Base-by-base conservation (phyloP, 1,140 invertebrate genomes). In the Pseudomyrmex cubaensis region DNA sequence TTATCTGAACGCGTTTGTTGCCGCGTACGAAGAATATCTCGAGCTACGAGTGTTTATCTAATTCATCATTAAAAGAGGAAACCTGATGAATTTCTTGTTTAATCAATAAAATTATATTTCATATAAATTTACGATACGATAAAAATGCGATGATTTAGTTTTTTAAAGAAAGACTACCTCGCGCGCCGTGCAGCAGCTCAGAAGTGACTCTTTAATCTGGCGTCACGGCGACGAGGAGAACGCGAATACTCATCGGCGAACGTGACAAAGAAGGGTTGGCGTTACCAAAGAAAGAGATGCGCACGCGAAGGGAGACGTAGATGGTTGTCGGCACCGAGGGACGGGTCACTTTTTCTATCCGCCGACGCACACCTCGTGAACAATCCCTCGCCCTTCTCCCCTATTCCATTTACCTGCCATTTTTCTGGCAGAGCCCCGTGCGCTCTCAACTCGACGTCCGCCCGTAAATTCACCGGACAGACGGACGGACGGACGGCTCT, bases 381-480 rank as follows among this genome's bases (percentile, higher is more conserved):
- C 75, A 59, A 83, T 74, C 54, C 56, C 75, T 17, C 46, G 25
- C 20, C 59, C 70, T 52, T 25, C 4, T n/a, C 12, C 50, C 10
- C 15, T 13, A 10, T 84, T 77, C 46, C 83, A 50, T 69, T 54
- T 64, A 56, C 78, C 78, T 82, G 78, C 72, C 72, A 82, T 82
- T 82, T 82, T 82, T 82, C 78, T 75, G 61, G 70, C 78, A 54
- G 57, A 63, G 46, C 57, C 20, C 48, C 78, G 69, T 48, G 69
- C 69, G 61, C 74, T 66, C 44, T 72, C 64, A 78, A 35, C 63
- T 78, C 77, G 46, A 52, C 78, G 57, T 35, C 46, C 35, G 46
- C 46, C 61, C 78, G 78, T 82, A 82, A 82, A 82, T 82, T 82
- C 15, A 75, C 66, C 17, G 35, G 78, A 82, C 59, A 25, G 78